Conservation (phyloP, 2,888 invertebrate species). For the Cartodere bifasciata region DNA sequence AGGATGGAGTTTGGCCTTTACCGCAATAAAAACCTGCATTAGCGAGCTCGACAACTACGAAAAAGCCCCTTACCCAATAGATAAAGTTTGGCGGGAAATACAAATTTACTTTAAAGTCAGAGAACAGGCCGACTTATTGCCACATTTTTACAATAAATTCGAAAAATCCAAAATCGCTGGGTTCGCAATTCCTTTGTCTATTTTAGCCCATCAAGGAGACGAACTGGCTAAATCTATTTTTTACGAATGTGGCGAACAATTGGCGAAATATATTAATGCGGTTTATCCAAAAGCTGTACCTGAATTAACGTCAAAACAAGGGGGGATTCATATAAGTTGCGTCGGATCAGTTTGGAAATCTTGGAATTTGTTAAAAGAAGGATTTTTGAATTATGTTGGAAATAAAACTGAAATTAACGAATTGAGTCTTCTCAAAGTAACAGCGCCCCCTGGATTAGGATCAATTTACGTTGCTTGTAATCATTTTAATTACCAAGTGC, state of each 20-base stretch:
- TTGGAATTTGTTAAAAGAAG: constrained; percentile 67
- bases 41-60: constrained; percentile 74
- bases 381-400: constrained; percentile 47
- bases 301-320: constrained; percentile 38
- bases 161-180: constrained; percentile 69
- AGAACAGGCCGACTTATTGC: constrained; percentile 52
- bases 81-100: constrained; percentile 57
- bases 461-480: constrained; percentile 78
- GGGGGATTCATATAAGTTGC: constrained; percentile 60
- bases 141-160: constrained; percentile 67
- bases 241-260: constrained; percentile 48
- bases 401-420: constrained; percentile 37
- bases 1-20: constrained; percentile 81
- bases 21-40: constrained; percentile 75
- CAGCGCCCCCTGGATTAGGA: constrained; percentile 68
- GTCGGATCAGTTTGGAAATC: constrained; percentile 94
- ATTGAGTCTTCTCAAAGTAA: constrained; percentile 53
- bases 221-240: constrained; percentile 58
- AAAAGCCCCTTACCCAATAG: constrained; percentile 50
- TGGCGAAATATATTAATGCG: constrained; percentile 56
- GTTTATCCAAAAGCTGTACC: constrained; percentile 47
- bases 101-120: constrained; percentile 62
- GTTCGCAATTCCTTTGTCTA: constrained; percentile 56
- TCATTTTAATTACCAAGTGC: constrained; percentile 46
- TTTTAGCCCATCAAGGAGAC: constrained; percentile 61